Percentiles rank a stretch among this genome's conserved stretches.
These are phyloP conservation scores for Gadus chalcogrammus DNA, from an alignment of 2,113 vertebrate genomes.

Conservation along the genomic window DNA sequence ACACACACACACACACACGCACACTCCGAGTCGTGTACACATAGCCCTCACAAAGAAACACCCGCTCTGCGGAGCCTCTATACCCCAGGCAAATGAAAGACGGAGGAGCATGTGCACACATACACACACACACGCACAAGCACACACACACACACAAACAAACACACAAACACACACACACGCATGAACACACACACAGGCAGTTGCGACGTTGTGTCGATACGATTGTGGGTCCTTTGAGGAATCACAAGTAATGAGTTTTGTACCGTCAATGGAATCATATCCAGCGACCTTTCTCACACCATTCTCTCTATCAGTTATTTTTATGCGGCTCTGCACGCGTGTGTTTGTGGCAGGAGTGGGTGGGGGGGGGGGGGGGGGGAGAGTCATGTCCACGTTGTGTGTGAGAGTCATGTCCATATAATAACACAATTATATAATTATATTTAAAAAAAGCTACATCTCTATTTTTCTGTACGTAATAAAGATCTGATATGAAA, in stretches of 20 bases:
- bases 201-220: neutral
- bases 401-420: too few species aligned
- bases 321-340: neutral
- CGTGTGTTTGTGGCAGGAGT: neutral
- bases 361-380: neutral
- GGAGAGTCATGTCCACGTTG: neutral
- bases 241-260: slow-evolving; percentile 38
- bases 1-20: neutral
- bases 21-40: neutral
- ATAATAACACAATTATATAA: too few species aligned
- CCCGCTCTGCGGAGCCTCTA: neutral
- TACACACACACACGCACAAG: neutral
- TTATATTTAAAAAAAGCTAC: too few species aligned
- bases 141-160: neutral
- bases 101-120: neutral
- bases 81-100: neutral
- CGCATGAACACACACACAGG: slow-evolving; percentile 17
- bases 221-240: slow-evolving; percentile 39
- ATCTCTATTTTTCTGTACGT: too few species aligned
- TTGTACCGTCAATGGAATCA: slow-evolving; percentile 31
- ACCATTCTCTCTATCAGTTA: neutral
- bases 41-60: neutral
- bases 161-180: neutral
- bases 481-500: too few species aligned
- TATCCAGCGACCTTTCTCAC: slow-evolving; percentile 10